These are phyloP conservation scores for Lampris megalopsis DNA, from an alignment of 2,113 vertebrate genomes.

Conservation along the genomic window DNA sequence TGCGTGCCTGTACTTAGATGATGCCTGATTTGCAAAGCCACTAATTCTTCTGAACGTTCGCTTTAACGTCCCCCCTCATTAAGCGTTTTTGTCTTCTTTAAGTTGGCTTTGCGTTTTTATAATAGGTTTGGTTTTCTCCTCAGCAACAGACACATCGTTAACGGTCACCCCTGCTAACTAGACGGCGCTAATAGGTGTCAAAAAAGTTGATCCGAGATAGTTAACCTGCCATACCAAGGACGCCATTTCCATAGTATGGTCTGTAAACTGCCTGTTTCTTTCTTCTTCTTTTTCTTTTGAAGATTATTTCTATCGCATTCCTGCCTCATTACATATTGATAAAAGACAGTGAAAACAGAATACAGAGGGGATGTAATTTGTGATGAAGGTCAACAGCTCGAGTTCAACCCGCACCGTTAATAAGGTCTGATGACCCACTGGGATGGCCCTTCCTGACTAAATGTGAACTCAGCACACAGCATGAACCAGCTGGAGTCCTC, in stretches of 20 bases:
- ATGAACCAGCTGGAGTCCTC: constrained; percentile 1
- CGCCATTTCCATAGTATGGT: no score
- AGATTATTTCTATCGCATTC: constrained; percentile 3
- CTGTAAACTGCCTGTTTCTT: no score
- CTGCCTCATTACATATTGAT: constrained; percentile 32
- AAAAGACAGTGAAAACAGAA: no score
- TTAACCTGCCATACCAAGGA: no score
- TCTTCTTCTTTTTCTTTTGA: no score
- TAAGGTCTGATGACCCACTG: neutral
- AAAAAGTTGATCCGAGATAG: no score
- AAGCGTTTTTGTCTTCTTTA: neutral
- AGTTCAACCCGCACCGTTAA: constrained; percentile 1
- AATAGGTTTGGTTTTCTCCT: constrained; percentile 16
- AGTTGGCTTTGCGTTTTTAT: constrained; percentile 15
- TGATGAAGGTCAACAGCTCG: neutral
- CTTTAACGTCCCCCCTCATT: neutral
- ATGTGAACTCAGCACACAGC: neutral
- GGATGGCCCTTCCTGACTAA: neutral
- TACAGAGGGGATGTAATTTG: neutral
- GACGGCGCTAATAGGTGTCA: no score
- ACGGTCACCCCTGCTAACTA: neutral
- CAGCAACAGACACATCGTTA: constrained; percentile 1
- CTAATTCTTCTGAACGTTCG: neutral
- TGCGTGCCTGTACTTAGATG: neutral
- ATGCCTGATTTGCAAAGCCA: neutral